Conservation (phyloP, 2,888 invertebrate species). For the Noctuana brunneofusca region DNA sequence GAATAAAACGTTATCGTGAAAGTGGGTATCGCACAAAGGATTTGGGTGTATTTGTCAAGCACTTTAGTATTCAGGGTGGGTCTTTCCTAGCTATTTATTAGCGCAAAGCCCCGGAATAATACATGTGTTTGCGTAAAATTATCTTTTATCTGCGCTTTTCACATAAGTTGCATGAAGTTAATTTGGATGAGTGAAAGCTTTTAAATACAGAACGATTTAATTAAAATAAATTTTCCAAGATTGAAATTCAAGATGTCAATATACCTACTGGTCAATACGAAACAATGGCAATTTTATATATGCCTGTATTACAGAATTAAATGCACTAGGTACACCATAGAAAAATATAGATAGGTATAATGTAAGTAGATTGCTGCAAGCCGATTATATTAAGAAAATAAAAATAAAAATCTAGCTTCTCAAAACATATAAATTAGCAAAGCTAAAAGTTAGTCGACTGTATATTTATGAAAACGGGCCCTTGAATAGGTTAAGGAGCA, state of each 20-base stretch:
- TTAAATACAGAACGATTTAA: background rate
- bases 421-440: background rate
- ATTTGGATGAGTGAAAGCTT: background rate
- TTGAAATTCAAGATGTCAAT: too few species aligned
- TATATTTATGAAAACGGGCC: slow-evolving; percentile 20
- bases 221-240: background rate
- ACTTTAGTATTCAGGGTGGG: slow-evolving; percentile 27
- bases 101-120: slow-evolving; percentile 14
- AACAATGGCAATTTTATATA: too few species aligned
- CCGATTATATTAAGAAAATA: background rate
- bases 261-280: too few species aligned
- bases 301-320: too few species aligned
- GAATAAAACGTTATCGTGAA: slow-evolving; percentile 26
- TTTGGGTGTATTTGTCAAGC: slow-evolving; percentile 32
- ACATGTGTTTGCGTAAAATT: slow-evolving; percentile 17
- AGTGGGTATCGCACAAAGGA: slow-evolving; percentile 27
- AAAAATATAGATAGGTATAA: background rate
- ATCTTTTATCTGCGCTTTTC: background rate
- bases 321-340: too few species aligned
- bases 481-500: slow-evolving; percentile 17
- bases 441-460: slow-evolving; percentile 2
- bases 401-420: background rate
- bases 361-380: background rate
- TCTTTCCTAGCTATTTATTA: slow-evolving; percentile 25
- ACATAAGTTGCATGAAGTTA: background rate